A percentile compares a stretch with the other conserved stretches of the same genome.
Conservation (phyloP, 2,113 vertebrate species). For the Myiozetetes cayanensis region DNA sequence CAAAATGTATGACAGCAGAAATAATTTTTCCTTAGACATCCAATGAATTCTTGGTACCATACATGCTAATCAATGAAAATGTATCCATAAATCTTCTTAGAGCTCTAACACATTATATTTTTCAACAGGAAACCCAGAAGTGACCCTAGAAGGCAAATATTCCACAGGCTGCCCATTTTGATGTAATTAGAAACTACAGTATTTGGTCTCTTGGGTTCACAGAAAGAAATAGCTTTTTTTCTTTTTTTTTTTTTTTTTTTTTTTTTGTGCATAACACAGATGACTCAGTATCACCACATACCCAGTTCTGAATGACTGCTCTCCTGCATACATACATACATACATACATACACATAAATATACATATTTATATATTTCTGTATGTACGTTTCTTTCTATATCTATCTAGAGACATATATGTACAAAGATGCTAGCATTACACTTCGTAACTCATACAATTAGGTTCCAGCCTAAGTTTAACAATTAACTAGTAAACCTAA, state of each 20-base stretch:
- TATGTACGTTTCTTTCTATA: neutral
- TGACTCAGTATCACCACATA: neutral
- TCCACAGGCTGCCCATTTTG: neutral
- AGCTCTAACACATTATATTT: neutral
- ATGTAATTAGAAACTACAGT: neutral
- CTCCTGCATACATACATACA: neutral
- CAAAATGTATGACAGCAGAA: neutral
- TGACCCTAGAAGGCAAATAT: neutral
- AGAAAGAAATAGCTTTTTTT: neutral
- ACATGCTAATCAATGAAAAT: neutral
- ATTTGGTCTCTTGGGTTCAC: neutral
- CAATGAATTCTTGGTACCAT: neutral
- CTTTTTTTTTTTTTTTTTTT: neutral
- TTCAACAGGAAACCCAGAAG: neutral
- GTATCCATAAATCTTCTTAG: neutral
- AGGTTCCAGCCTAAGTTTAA: neutral
- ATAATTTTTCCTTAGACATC: neutral
- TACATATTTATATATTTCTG: neutral
- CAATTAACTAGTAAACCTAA: neutral
- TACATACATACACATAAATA: fast-evolving
- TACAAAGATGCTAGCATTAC: neutral
- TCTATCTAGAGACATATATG: fast-evolving
- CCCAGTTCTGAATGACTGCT: neutral
- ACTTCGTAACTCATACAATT: neutral
- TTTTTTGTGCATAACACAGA: neutral